Evolutionary conservation across 2,113 vertebrate genomes (phyloP), one percentile per base, ranked within the genome.

Genomic region (Cyprinodon tularosa): DNA sequence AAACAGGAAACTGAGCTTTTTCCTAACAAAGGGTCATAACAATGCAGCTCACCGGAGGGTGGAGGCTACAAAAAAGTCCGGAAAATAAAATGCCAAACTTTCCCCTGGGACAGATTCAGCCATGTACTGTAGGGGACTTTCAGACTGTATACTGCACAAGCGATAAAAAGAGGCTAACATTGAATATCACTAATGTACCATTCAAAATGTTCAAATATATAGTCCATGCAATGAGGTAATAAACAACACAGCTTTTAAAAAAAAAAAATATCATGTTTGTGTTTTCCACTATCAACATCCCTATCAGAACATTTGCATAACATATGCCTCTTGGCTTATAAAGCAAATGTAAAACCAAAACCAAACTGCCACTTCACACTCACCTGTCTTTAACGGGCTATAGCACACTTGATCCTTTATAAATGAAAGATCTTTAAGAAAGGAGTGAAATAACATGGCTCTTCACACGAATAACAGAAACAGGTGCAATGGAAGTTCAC

Each of bases 1-100:
- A 79, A 84, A 86, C 88, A 88, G 88, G 91, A 91, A 91, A 82
- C 76, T 2, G 20, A 0, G 61, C 57, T 78, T 37, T 48, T 13
- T 29, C 74, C 71, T 57, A 63, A 85, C 74, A 64, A 36, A 59
- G 72, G 80, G 84, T 81, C 75, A 73, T 13, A 13, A 68, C 68
- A 14, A 6, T 22, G 57, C 12, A 39, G 68, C 4, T 15, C 17
- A 85, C 68, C 74, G 83, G 37, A 44, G 82, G 86, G 84, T 45
- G 87, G 81, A 48, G 76, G 65, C 59, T 22, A 53, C 3, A 72
- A 69, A 68, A 81, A 68, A 65, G 63, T 29, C 22, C 17, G 84
- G 82, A 90, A 91, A 91, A 78, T 63, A 68, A 88, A 88, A 85
- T 62, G 38, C 4, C 12, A 20, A 68, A 63, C 36, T 42, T 29